Evolutionary conservation across 2,888 invertebrate genomes (phyloP).

Genomic region (Aricia artaxerxes): DNA sequence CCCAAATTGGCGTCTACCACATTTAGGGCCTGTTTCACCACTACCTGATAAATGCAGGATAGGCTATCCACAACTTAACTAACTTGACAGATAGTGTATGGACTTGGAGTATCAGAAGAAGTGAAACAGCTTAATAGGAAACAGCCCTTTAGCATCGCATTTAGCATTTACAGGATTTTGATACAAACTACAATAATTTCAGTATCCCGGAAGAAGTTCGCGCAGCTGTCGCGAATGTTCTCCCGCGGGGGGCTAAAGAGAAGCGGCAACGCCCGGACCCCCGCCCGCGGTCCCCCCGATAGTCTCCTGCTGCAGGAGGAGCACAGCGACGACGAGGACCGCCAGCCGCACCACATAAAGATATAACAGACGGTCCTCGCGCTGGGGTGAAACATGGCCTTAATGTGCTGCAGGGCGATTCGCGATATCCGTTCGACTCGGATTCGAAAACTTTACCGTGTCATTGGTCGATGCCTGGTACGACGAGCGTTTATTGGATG

Average conservation of each 20-base stretch:
- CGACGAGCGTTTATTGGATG: too few relatives aligned
- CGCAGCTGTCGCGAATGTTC: constrained; percentile 88
- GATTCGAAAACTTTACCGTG: not conserved
- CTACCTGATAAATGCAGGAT: too few relatives aligned
- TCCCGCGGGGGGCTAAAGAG: constrained; percentile 82
- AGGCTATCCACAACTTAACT: too few relatives aligned
- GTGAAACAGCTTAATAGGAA: too few relatives aligned
- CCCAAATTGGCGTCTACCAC: too few relatives aligned
- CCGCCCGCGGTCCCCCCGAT: constrained; percentile 78
- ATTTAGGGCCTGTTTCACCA: too few relatives aligned
- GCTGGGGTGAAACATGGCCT: too few relatives aligned
- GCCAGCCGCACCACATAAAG: constrained; percentile 52
- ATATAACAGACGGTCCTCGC: constrained; percentile 38
- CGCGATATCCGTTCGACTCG: not conserved
- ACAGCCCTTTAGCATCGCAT: too few relatives aligned
- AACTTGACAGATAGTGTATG: too few relatives aligned
- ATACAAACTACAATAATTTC: constrained; percentile 44
- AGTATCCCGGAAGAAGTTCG: constrained; percentile 90
- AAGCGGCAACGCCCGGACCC: constrained; percentile 60
- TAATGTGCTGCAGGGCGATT: not conserved
- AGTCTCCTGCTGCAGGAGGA: constrained; percentile 82
- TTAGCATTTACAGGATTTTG: not conserved
- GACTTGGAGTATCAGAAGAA: too few relatives aligned
- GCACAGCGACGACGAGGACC: constrained; percentile 82
- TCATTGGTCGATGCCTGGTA: not conserved